Percentiles rank a stretch among this genome's conserved stretches.
Evolutionary conservation across 2,888 invertebrate species (phyloP).

Genomic region (Acronicta leporina): DNA sequence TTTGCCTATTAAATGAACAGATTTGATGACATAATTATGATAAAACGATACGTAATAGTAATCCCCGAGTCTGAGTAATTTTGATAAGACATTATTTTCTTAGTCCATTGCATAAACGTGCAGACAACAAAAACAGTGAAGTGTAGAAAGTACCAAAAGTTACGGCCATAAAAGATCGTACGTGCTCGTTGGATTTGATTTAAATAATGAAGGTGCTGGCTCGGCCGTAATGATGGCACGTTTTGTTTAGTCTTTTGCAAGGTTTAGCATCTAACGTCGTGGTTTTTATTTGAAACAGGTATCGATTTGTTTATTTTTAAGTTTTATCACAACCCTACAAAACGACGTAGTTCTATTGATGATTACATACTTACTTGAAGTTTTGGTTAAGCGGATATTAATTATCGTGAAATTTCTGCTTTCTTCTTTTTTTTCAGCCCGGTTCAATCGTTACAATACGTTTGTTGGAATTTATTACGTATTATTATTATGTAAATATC

Average conservation of each 20-base stretch:
- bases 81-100: constrained; percentile 42
- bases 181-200: constrained; percentile 65
- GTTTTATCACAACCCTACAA: constrained; percentile 1
- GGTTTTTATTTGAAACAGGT: constrained; percentile 22
- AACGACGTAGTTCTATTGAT: neutral
- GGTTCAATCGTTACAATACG: no score
- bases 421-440: no score
- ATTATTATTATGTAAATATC: no score
- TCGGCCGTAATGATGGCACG: constrained; percentile 50
- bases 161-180: constrained; percentile 64
- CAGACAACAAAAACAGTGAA: constrained; percentile 61
- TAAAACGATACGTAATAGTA: constrained; percentile 15
- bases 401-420: no score
- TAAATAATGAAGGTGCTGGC: constrained; percentile 44
- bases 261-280: constrained; percentile 16
- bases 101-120: constrained; percentile 61
- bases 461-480: no score
- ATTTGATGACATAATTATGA: constrained; percentile 11
- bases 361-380: neutral
- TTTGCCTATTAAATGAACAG: no score
- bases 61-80: constrained; percentile 29
- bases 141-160: constrained; percentile 73
- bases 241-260: constrained; percentile 48
- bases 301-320: constrained; percentile 5
- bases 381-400: constrained; percentile 1